phyloP scores from a whole-genome alignment of 2,113 vertebrate genomes.

The Speoplatyrhinus poulsoni region DNA sequence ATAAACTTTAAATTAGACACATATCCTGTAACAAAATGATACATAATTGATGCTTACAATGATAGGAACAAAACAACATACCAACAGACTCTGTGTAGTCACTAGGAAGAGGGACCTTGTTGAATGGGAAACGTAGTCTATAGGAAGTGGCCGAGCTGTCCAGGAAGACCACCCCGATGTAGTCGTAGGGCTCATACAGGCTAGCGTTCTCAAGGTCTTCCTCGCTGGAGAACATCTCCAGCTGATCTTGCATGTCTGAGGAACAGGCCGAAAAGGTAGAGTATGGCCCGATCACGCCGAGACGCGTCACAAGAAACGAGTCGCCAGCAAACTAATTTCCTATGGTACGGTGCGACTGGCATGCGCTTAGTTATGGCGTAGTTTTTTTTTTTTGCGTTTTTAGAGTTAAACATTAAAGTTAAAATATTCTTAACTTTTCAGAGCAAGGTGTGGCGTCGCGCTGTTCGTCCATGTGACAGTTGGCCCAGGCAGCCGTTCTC shows the following conservation, averaged over 20 bases:
- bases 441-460: too few relatives aligned
- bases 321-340: too few relatives aligned
- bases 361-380: too few relatives aligned
- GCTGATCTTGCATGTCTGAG: conserved; percentile 55
- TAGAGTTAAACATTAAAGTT: too few relatives aligned
- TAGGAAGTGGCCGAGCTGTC: conserved; percentile 79
- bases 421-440: too few relatives aligned
- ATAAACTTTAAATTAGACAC: neutral
- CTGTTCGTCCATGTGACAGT: too few relatives aligned
- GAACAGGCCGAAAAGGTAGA: neutral
- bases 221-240: conserved; percentile 77
- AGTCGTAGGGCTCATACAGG: conserved; percentile 37
- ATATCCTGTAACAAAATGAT: neutral
- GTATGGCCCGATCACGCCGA: neutral
- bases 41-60: neutral
- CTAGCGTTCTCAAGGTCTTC: conserved; percentile 75
- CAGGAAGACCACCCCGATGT: conserved; percentile 81
- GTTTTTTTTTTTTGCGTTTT: too few relatives aligned
- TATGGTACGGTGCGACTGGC: too few relatives aligned
- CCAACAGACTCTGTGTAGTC: conserved; percentile 75
- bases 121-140: conserved; percentile 73
- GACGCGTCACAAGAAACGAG: too few relatives aligned
- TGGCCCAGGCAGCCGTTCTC: too few relatives aligned
- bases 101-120: conserved; percentile 56
- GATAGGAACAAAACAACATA: conserved; percentile 40